Conservation (phyloP, 2,113 vertebrate species). For the Sus scrofa region DNA sequence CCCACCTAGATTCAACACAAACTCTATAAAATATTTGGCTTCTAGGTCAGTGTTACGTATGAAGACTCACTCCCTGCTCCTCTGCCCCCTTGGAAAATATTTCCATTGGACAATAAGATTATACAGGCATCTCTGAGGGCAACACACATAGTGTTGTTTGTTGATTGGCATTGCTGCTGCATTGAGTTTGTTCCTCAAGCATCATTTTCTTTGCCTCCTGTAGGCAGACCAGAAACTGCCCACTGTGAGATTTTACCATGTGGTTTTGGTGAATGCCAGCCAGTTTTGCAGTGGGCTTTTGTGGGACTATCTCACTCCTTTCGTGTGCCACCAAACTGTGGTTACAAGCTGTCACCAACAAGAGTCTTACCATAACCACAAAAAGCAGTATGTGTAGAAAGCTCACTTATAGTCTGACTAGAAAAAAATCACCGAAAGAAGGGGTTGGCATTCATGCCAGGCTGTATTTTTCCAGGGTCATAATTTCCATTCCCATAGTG, state of each 20-base stretch:
- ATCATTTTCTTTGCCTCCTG: neutral
- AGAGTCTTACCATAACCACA: constrained; percentile 41
- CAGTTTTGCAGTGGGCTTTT: neutral
- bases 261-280: neutral
- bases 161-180: neutral
- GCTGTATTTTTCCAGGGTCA: neutral
- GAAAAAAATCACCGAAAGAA: neutral
- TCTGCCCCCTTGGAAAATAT: neutral
- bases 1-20: constrained; percentile 7
- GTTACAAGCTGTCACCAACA: neutral
- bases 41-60: neutral
- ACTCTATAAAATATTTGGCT: neutral
- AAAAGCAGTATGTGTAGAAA: neutral
- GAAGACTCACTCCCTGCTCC: neutral
- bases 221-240: neutral
- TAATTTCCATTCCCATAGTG: constrained; percentile 9
- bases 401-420: neutral
- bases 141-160: neutral
- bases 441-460: neutral
- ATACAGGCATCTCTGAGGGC: neutral
- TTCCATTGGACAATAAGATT: neutral
- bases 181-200: neutral
- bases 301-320: neutral
- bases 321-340: neutral
- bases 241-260: neutral